phyloP scores from a whole-genome alignment of 1,140 invertebrate genomes.

The Vollenhovia emeryi region DNA sequence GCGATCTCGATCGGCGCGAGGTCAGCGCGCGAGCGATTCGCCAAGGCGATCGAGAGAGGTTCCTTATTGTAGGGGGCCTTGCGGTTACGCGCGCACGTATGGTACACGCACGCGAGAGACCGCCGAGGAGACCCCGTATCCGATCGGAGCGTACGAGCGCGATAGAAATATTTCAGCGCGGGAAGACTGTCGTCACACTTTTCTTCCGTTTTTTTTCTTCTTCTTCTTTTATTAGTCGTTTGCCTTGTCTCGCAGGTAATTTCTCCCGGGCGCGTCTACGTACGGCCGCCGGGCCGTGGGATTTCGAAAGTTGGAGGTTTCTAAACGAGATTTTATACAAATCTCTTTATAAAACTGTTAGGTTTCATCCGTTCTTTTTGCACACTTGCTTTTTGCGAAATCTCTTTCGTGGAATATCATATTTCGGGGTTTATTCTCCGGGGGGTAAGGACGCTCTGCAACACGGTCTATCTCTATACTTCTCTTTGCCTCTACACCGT shows the following conservation, averaged over 20 bases:
- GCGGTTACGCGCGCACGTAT: neutral
- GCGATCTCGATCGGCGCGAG: constrained; percentile 56
- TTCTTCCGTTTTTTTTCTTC: too few species aligned
- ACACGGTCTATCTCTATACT: too few species aligned
- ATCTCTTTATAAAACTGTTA: neutral
- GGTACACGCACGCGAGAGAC: neutral
- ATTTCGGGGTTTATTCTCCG: too few species aligned
- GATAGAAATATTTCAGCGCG: constrained; percentile 10
- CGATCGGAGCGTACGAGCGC: neutral
- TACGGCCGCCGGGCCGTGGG: neutral
- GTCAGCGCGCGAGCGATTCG: constrained; percentile 59
- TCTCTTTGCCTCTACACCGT: too few species aligned
- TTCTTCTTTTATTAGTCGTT: constrained; percentile 2
- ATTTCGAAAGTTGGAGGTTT: constrained; percentile 2
- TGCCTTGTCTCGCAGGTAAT: constrained; percentile 21
- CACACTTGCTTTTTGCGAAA: neutral
- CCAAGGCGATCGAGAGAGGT: constrained; percentile 63
- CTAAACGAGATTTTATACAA: neutral
- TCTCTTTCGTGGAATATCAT: neutral
- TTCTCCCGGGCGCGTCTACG: neutral
- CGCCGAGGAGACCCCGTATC: too few species aligned
- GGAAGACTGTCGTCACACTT: neutral
- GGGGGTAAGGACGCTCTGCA: too few species aligned
- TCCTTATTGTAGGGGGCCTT: constrained; percentile 27
- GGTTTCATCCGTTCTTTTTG: neutral